Evolutionary conservation across 1,140 invertebrate species (phyloP).

Genomic region (Zaprionus gabonicus): DNA sequence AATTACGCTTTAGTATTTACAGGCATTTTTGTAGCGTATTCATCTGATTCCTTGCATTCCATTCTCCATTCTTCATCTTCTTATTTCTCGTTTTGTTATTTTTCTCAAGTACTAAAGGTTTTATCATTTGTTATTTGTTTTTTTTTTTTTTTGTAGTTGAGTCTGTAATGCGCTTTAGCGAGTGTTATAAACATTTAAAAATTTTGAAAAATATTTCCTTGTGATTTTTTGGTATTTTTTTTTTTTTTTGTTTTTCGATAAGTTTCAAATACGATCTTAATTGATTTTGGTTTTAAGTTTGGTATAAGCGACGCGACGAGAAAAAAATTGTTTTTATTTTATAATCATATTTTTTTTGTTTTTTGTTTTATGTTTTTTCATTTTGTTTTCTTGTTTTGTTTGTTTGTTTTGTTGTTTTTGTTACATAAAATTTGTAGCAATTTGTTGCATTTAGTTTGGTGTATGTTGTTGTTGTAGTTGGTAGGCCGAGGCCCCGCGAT

Average conservation of each 20-base stretch:
- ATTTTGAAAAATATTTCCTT: slow-evolving; percentile 78
- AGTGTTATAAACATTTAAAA: slow-evolving; percentile 77
- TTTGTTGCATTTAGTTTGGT: slow-evolving; percentile 82
- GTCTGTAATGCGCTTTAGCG: slow-evolving; percentile 52
- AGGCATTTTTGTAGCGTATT: slow-evolving; percentile 69
- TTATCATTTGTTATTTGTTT: slow-evolving; percentile 31
- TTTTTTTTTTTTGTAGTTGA: background rate
- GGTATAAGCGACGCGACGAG: slow-evolving; percentile 57
- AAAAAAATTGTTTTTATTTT: slow-evolving; percentile 54
- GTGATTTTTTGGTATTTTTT: slow-evolving; percentile 59
- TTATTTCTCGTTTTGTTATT: slow-evolving; percentile 20
- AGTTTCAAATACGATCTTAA: slow-evolving; percentile 45
- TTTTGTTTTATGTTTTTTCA: slow-evolving; percentile 4
- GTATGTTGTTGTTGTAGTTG: slow-evolving; percentile 61
- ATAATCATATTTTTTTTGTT: slow-evolving; percentile 1
- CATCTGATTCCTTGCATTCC: slow-evolving; percentile 8
- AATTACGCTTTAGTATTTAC: slow-evolving; percentile 69
- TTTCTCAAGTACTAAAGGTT: slow-evolving; percentile 55
- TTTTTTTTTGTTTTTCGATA: slow-evolving; percentile 19
- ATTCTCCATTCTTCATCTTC: slow-evolving; percentile 8
- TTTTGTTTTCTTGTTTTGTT: slow-evolving; percentile 28
- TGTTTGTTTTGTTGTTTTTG: slow-evolving; percentile 25
- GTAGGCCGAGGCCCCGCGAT: slow-evolving; percentile 69
- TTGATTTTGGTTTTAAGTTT: slow-evolving; percentile 29
- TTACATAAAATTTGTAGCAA: slow-evolving; percentile 78